Conservation (phyloP, 1,140 invertebrate species). For the Temnothorax nylanderi region DNA sequence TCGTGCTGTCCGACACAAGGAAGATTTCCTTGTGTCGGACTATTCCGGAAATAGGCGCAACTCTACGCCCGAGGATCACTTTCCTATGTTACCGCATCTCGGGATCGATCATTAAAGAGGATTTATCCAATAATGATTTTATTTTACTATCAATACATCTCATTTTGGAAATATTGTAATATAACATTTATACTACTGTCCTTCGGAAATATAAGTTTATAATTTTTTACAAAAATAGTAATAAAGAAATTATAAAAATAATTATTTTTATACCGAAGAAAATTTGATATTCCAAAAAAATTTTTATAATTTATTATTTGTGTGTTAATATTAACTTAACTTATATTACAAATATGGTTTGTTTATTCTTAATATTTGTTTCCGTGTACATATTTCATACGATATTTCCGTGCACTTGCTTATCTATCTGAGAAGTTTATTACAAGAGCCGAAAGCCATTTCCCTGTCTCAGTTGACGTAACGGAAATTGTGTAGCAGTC, state of each 20-base stretch:
- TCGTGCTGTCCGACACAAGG: slow-evolving; percentile 69
- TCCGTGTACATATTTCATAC: slow-evolving; percentile 4
- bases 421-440: neutral
- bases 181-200: neutral
- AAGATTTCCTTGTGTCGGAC: neutral
- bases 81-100: slow-evolving; percentile 67
- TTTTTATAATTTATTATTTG: neutral
- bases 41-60: slow-evolving; percentile 71
- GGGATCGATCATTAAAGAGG: neutral
- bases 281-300: neutral
- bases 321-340: neutral
- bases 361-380: slow-evolving; percentile 8
- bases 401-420: neutral
- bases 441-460: slow-evolving; percentile 31
- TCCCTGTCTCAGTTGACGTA: slow-evolving; percentile 52
- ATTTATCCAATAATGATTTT: neutral
- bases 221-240: neutral
- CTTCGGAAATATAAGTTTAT: neutral
- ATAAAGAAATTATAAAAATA: neutral
- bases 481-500: slow-evolving; percentile 42
- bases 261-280: neutral
- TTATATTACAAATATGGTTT: neutral
- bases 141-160: neutral
- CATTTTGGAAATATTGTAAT: neutral
- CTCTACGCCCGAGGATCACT: slow-evolving; percentile 69